Conservation (phyloP, 2,113 vertebrate species). For the Choloepus hoffmanni region DNA sequence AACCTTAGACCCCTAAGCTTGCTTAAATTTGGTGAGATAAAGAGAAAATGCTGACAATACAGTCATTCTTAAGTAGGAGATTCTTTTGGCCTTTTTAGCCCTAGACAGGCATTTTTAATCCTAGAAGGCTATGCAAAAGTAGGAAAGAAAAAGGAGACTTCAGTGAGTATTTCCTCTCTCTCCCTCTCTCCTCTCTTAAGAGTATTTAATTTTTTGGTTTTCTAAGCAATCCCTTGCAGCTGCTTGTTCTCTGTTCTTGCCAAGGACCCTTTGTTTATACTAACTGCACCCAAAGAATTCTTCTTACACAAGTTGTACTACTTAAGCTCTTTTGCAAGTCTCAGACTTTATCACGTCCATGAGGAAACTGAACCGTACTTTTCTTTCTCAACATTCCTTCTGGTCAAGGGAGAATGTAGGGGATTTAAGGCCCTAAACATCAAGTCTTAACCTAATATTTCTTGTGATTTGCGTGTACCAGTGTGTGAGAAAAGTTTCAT, state of each 20-base stretch:
- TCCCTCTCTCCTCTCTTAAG: not conserved
- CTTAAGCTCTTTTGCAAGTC: conserved; percentile 73
- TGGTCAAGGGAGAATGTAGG: conserved; percentile 66
- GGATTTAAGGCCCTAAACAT: conserved; percentile 60
- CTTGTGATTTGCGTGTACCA: not conserved
- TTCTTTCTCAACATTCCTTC: conserved; percentile 75
- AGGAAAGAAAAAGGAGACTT: conserved; percentile 49
- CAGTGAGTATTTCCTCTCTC: conserved; percentile 58
- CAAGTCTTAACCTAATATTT: conserved; percentile 1
- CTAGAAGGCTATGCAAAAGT: not conserved
- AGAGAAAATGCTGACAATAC: not conserved
- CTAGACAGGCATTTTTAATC: conserved; percentile 28
- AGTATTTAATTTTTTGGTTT: conserved; percentile 75
- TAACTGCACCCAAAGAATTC: conserved; percentile 79
- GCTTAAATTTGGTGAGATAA: conserved; percentile 30
- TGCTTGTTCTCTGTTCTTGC: conserved; percentile 72
- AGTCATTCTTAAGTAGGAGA: conserved; percentile 49
- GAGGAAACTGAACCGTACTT: conserved; percentile 64
- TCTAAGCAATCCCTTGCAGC: conserved; percentile 79
- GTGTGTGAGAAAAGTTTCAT: not conserved
- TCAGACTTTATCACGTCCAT: conserved; percentile 67
- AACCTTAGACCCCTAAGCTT: conserved; percentile 33
- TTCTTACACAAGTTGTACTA: conserved; percentile 71
- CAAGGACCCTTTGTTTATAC: conserved; percentile 81
- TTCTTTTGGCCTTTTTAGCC: not conserved